Evolutionary conservation across 2,797 vertebrate genomes (phyloP), one percentile per base, ranked within the genome.

Genomic region (Poeciliopsis infans): DNA sequence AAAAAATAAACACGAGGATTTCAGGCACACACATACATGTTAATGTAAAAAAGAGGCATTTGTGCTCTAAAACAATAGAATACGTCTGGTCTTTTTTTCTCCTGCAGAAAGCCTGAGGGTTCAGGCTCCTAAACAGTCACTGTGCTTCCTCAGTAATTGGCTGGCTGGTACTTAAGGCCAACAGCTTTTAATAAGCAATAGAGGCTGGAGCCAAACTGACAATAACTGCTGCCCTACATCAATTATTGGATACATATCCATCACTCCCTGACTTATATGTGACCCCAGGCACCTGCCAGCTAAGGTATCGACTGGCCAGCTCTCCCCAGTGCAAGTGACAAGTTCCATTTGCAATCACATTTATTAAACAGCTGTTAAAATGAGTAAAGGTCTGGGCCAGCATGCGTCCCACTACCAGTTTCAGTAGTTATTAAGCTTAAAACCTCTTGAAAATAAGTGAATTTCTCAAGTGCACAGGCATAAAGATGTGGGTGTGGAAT

Each of bases 201-300:
- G 94, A 94, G 93, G 93, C 94, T 88, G 92, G 91, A 95, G 94
- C 92, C 94, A 95, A 95, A 95, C 93, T 95, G 95, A 95, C 95
- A 95, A 95, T 95, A 95, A 95, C 94, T 92, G 94, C 94, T 91
- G 93, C 90, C 95, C 94, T 94, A 95, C 95, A 96, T 96, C 94
- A 95, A 96, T 96, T 96, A 96, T 96, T 95, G 95, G 95, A 95
- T 95, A 95, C 94, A 92, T 96, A 96, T 96, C 96, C 95, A 96
- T 96, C 96, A 96, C 93, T 83, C 49, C 83, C 89, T 95, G 96
- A 96, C 95, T 95, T 95, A 95, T 95, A 95, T 91, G 93, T 95
- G 95, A 96, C 95, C 96, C 95, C 92, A 93, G 93, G 94, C 95
- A 95, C 95, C 95, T 96, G 95, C 93, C 95, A 95, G 94, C 93